phyloP scores from a whole-genome alignment of 1,140 invertebrate genomes.

The Apocrypta bakeri region DNA sequence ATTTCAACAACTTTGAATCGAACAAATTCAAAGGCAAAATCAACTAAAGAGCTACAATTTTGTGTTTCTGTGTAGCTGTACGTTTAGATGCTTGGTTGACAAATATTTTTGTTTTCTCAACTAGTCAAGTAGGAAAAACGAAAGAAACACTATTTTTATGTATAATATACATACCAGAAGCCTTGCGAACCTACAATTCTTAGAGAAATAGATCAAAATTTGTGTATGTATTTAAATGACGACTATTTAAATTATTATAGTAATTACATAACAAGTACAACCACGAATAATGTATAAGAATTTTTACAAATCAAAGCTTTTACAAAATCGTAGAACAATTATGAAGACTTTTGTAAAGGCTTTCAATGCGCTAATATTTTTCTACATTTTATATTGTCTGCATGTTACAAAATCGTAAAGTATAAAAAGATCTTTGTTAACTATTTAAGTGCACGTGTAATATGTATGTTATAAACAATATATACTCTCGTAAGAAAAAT shows the following conservation, averaged over 20 bases:
- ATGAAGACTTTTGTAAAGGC: not conserved
- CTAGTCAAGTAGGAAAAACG: slow-evolving; percentile 65
- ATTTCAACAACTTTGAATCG: no score
- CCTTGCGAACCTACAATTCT: not conserved
- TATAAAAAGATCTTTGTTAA: not conserved
- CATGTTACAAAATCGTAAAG: not conserved
- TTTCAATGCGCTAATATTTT: slow-evolving; percentile 1
- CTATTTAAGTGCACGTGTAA: slow-evolving; percentile 9
- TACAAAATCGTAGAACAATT: not conserved
- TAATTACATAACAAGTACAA: slow-evolving; percentile 10
- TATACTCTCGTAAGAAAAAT: slow-evolving; percentile 4
- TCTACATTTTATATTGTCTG: slow-evolving; percentile 5
- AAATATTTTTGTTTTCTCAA: slow-evolving; percentile 64
- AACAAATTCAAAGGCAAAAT: not conserved
- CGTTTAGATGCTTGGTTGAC: slow-evolving; percentile 30
- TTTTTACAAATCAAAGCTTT: not conserved
- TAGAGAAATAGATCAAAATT: no score
- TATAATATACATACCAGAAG: slow-evolving; percentile 5
- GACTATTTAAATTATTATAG: no score
- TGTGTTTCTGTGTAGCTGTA: not conserved
- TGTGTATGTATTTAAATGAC: no score
- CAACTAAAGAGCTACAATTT: not conserved
- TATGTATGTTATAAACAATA: not conserved
- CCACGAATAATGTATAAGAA: not conserved
- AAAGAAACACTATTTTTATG: no score